Evolutionary conservation across 2,113 vertebrate genomes (phyloP), one percentile per base, ranked within the genome.

Genomic region (Hepsetus odoe): DNA sequence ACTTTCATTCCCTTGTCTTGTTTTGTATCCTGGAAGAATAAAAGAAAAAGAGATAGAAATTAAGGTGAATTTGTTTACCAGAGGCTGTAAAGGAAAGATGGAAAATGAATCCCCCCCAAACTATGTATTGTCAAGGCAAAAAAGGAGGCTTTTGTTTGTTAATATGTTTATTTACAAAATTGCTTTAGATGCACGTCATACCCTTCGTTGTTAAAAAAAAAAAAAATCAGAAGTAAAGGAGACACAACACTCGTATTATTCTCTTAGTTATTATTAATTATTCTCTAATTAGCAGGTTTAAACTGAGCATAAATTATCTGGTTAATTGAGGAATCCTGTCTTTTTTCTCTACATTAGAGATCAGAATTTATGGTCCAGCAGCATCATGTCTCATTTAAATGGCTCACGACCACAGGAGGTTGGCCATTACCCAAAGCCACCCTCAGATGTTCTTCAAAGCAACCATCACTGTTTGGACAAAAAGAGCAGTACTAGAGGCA

Each of bases 371-470:
- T 22, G 51, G 7, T 55, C 51, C 12, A 24, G 12, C 11, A 22
- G 24, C 22, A 2, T 24, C n/a, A 10, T 10, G 51, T 55, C 51
- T 55, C 22, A 55, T 55, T 55, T 22, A 55, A 55, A 24, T 55
- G 51, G n/a, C 12, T 22, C n/a, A 13, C 51, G 24, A 4, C n/a
- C 51, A 24, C 51, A 55, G 51, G 51, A 55, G 51, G 51, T 10
- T 24, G 51, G n/a, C 20, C 51, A 38, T 40, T 12, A 22, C 35
- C 35, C 64, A 66, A n/a, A 66, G 20, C n/a, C 64, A 22, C 32
- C 20, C 33, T 22, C 61, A 62, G 30, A 62, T 33, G 30, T 62
- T 62, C 59, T 62, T 62, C 59, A 62, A 62, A 62, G 26, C 32
- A 35, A 6, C 10, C 16, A 20, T n/a, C n/a, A 64, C 14, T 20